phyloP scores from a whole-genome alignment of 2,888 invertebrate species.

The Drosophila colorata region DNA sequence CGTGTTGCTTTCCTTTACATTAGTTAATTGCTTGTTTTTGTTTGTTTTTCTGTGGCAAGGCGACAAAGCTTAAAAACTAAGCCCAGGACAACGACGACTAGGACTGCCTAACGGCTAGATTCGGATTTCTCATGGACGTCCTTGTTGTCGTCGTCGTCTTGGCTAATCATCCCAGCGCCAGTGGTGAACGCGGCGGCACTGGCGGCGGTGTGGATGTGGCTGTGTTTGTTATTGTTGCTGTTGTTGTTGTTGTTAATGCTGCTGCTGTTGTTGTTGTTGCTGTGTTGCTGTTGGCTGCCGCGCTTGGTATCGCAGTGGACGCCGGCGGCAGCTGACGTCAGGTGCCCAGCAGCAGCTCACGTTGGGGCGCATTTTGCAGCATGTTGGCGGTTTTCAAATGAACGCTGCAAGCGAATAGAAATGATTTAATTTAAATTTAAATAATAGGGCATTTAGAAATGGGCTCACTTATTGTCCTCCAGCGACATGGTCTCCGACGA shows the following conservation, averaged over 20 bases:
- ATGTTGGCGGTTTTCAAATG: conserved; percentile 84
- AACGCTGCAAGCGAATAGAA: conserved; percentile 62
- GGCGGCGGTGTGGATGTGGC: conserved; percentile 66
- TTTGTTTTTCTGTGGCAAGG: conserved; percentile 45
- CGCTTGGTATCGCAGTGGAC: conserved; percentile 43
- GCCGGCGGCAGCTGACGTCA: conserved; percentile 80
- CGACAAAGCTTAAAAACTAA: conserved; percentile 50
- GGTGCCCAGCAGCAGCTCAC: conserved; percentile 80
- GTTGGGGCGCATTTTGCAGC: conserved; percentile 83
- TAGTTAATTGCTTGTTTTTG: conserved; percentile 2
- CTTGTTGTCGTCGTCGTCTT: conserved; percentile 24
- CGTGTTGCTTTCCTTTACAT: neutral
- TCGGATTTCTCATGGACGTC: conserved; percentile 23
- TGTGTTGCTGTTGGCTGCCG: conserved; percentile 37
- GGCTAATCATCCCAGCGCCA: conserved; percentile 71
- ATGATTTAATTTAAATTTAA: neutral
- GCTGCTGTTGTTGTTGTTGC: conserved; percentile 26
- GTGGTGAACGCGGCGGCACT: conserved; percentile 68
- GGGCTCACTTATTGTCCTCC: conserved; percentile 84
- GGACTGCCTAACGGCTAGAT: conserved; percentile 7
- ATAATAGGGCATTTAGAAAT: neutral
- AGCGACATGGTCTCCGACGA: conserved; percentile 85
- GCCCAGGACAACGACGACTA: conserved; percentile 45
- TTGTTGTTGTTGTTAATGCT: conserved; percentile 38
- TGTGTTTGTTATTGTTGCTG: conserved; percentile 35